Base-by-base conservation (phyloP, 1,140 invertebrate genomes). In the Drosophila santomea region DNA sequence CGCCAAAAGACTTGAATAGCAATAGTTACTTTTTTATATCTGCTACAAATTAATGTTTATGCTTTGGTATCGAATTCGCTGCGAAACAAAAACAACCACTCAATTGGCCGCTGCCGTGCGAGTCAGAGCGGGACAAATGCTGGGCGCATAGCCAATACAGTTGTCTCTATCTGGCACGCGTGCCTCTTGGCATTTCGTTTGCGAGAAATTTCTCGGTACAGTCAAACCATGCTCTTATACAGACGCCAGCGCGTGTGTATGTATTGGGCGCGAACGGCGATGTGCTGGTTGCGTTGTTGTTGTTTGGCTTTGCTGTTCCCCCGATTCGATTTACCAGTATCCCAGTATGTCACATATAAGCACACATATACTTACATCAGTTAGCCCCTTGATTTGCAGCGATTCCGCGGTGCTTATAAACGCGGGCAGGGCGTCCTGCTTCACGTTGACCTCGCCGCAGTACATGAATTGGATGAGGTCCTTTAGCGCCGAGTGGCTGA, bases 381-480 rank as follows among this genome's bases (percentile, higher is more conserved):
- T 96, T 84, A 97, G 94, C 89, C 96, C 96, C 94, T 97, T 97
- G 78, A 97, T 95, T 94, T 97, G 96, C 82, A 97, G 94, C 80
- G 96, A 95, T 93, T 97, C 96, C 73, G 96, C 96, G 82, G 96
- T 96, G 94, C 96, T 97, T 84, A 97, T 95, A 92, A 97, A 97
- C 62, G 95, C 95, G 64, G 95, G 94, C 91, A 97, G 94, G 80
- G 97, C 96, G 91, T 97, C 96, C 93, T 97, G 96, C 83, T 95
- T 95, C 80, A 97, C 95, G 93, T 97, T 97, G 52, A 97, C 96
- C 94, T 97, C 96, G 74, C 96, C 96, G 93, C 96, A 95, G 91
- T 97, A 97, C 95, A 97, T 97, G 93, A 97, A 97, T 89, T 96
- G 95, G 81, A 97, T 94, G 80, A 97, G 94, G 92, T 96, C 95